Evolutionary conservation across 2,113 vertebrate genomes (phyloP).

Genomic region (Callipepla squamata): DNA sequence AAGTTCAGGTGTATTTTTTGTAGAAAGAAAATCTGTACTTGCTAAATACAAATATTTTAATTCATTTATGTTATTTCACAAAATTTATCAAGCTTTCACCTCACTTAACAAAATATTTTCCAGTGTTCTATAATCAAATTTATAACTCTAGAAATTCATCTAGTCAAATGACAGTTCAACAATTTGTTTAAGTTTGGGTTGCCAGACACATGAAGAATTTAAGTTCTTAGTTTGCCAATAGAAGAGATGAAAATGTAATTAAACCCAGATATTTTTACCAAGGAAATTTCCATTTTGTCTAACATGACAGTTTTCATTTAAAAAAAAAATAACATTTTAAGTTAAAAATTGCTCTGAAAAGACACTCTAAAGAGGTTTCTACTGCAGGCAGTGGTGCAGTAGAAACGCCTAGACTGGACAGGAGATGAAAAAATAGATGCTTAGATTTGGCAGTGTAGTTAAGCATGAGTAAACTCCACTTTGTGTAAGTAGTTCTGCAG

Average conservation of each 20-base stretch:
- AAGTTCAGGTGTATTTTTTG: neutral
- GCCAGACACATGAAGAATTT: neutral
- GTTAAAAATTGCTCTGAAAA: neutral
- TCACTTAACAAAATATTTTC: neutral
- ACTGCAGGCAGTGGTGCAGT: neutral
- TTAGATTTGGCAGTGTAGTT: neutral
- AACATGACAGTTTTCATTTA: neutral
- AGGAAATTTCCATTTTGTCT: conserved; percentile 16
- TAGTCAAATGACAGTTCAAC: neutral
- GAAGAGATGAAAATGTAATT: neutral
- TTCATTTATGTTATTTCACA: neutral
- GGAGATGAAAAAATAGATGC: neutral
- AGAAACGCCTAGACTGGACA: neutral
- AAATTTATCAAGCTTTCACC: neutral
- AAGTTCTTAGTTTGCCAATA: neutral
- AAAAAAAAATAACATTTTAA: neutral
- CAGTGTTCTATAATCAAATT: neutral
- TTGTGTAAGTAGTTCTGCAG: neutral
- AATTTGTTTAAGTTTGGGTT: neutral
- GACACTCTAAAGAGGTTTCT: neutral
- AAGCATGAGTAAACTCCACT: neutral
- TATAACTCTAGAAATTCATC: neutral
- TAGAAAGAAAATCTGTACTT: neutral
- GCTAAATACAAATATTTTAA: neutral
- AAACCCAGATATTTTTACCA: neutral